phyloP scores from a whole-genome alignment of 1,140 invertebrate species.

The Stegodyphus mimosarum region DNA sequence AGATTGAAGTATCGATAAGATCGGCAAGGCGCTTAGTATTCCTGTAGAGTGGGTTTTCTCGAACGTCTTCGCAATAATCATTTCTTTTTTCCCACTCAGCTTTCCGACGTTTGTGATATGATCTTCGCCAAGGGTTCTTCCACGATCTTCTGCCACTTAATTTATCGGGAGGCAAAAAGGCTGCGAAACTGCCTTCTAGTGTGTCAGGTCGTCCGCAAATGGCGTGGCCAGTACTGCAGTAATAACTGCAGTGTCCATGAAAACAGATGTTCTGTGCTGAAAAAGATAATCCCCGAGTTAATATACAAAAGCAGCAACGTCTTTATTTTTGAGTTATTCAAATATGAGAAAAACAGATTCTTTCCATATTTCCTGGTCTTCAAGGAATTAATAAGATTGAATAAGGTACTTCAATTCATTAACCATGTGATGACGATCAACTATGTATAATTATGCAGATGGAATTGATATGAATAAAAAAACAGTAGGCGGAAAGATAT shows the following conservation, averaged over 20 bases:
- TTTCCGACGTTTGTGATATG: slow-evolving; percentile 95
- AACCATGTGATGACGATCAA: too few relatives aligned
- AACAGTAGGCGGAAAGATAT: too few relatives aligned
- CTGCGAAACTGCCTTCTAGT: slow-evolving; percentile 95
- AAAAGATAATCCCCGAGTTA: slow-evolving; percentile 1
- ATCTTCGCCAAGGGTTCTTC: slow-evolving; percentile 68
- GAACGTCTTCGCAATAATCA: slow-evolving; percentile 88
- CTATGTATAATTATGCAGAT: too few relatives aligned
- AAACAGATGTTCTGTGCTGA: slow-evolving; percentile 73
- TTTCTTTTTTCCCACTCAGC: slow-evolving; percentile 95
- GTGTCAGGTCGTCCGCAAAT: slow-evolving; percentile 95
- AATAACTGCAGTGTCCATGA: slow-evolving; percentile 88
- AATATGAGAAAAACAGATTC: too few relatives aligned
- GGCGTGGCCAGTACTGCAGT: slow-evolving; percentile 98
- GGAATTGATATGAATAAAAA: too few relatives aligned
- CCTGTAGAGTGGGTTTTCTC: slow-evolving; percentile 88
- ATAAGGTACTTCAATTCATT: too few relatives aligned
- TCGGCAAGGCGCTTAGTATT: slow-evolving; percentile 89
- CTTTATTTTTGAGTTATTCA: too few relatives aligned
- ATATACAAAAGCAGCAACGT: too few relatives aligned
- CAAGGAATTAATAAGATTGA: too few relatives aligned
- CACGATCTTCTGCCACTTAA: slow-evolving; percentile 84
- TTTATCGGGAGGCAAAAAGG: slow-evolving; percentile 87
- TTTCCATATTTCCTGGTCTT: too few relatives aligned
- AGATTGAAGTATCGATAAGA: slow-evolving; percentile 91